Evolutionary conservation across 2,888 invertebrate species (phyloP).

Genomic region (Panopea generosa): DNA sequence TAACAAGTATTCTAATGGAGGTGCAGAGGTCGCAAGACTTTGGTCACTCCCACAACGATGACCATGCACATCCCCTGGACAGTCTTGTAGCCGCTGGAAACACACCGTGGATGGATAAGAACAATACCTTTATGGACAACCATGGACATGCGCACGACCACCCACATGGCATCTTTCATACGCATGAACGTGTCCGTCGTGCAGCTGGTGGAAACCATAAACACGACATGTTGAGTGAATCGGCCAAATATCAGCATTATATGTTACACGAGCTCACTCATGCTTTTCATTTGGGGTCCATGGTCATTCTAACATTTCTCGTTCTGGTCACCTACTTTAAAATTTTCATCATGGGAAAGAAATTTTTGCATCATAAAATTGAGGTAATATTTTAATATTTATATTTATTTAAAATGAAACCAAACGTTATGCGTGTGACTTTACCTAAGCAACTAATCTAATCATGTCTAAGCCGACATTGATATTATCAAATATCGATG

Average conservation of each 20-base stretch:
- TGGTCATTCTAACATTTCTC: conserved; percentile 78
- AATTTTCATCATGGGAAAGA: conserved; percentile 76
- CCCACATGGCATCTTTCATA: background rate
- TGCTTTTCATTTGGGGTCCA: conserved; percentile 77
- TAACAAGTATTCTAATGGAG: conserved; percentile 65
- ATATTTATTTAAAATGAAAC: background rate
- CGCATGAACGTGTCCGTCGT: conserved; percentile 33
- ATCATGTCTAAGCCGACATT: too few relatives aligned
- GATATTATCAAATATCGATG: too few relatives aligned
- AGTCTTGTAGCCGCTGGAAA: conserved; percentile 33
- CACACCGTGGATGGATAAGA: conserved; percentile 24
- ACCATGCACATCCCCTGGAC: conserved; percentile 42
- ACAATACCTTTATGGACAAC: conserved; percentile 19
- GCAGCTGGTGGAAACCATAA: conserved; percentile 64
- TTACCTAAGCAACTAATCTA: too few relatives aligned
- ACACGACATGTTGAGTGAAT: conserved; percentile 62
- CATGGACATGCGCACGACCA: conserved; percentile 41
- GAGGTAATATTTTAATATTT: conserved; percentile 70
- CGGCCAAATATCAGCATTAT: conserved; percentile 69
- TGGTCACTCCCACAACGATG: conserved; percentile 43
- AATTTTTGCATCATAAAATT: conserved; percentile 74
- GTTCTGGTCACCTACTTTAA: conserved; percentile 76
- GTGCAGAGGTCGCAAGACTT: conserved; percentile 38
- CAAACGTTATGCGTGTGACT: too few relatives aligned
- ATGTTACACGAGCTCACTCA: conserved; percentile 77